Percentiles rank a stretch among this genome's conserved stretches.
phyloP scores from a whole-genome alignment of 1,140 invertebrate genomes.

The Orussus abietinus region DNA sequence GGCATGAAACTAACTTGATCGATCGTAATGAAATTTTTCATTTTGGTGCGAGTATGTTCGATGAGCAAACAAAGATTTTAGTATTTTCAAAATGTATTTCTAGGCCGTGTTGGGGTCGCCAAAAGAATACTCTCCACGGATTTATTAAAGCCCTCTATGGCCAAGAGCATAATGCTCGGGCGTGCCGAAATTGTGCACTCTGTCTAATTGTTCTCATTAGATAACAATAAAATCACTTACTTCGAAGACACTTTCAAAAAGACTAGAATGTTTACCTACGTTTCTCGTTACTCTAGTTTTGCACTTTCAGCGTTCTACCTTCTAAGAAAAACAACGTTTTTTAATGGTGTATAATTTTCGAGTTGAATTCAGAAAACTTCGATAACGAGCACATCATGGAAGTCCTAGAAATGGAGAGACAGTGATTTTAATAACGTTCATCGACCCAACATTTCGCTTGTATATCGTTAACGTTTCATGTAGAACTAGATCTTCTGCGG shows the following conservation, averaged over 20 bases:
- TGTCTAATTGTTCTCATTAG: conserved; percentile 17
- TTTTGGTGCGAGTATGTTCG: not conserved
- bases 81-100: conserved; percentile 4
- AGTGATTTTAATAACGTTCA: too few species aligned
- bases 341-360: conserved; percentile 14
- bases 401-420: conserved; percentile 36
- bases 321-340: conserved; percentile 25
- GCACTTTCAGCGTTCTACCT: conserved; percentile 10
- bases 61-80: conserved; percentile 1
- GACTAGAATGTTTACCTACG: conserved; percentile 1
- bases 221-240: conserved; percentile 13
- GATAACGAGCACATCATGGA: conserved; percentile 31
- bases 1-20: conserved; percentile 19
- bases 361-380: conserved; percentile 28
- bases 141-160: conserved; percentile 20
- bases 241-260: conserved; percentile 8
- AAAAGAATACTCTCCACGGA: conserved; percentile 8
- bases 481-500: conserved; percentile 42
- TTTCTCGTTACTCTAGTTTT: too few species aligned
- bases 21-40: conserved; percentile 3
- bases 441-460: too few species aligned
- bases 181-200: conserved; percentile 10
- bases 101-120: conserved; percentile 22
- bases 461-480: conserved; percentile 19
- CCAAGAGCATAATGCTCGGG: conserved; percentile 8